Evolutionary conservation across 2,797 vertebrate genomes (phyloP).

Genomic region (Hyperoplus lanceolatus): DNA sequence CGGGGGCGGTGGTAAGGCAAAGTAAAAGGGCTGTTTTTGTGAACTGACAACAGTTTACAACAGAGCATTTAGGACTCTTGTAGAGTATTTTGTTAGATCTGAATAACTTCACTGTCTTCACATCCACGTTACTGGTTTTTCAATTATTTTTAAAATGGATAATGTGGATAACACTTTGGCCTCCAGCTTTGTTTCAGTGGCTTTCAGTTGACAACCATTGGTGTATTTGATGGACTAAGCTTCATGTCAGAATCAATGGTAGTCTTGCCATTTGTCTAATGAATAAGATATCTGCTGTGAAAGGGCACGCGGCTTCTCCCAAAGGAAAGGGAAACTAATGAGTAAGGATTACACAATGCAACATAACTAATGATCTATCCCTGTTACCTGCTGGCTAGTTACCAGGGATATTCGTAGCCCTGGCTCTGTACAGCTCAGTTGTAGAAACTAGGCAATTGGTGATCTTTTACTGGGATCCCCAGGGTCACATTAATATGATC

Average conservation of each 20-base stretch:
- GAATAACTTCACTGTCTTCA: background rate
- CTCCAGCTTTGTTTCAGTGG: background rate
- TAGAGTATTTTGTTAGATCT: background rate
- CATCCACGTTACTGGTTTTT: background rate
- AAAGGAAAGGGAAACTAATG: background rate
- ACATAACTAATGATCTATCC: conserved; percentile 27
- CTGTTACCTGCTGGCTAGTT: conserved; percentile 26
- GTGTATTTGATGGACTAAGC: background rate
- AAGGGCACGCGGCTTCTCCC: background rate
- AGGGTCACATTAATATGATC: conserved; percentile 9
- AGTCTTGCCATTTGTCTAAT: background rate
- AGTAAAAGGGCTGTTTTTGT: background rate
- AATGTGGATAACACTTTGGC: background rate
- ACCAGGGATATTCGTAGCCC: conserved; percentile 19
- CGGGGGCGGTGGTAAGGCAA: background rate
- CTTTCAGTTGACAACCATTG: background rate
- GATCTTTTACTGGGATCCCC: background rate
- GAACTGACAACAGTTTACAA: background rate
- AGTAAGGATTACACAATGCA: background rate
- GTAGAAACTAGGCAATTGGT: conserved; percentile 31
- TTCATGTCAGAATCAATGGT: background rate
- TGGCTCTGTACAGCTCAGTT: background rate
- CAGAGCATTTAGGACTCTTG: background rate
- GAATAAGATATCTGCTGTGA: background rate
- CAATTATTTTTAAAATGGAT: background rate